Conservation (phyloP, 2,797 vertebrate genomes). For the Onychomys arenicola region DNA sequence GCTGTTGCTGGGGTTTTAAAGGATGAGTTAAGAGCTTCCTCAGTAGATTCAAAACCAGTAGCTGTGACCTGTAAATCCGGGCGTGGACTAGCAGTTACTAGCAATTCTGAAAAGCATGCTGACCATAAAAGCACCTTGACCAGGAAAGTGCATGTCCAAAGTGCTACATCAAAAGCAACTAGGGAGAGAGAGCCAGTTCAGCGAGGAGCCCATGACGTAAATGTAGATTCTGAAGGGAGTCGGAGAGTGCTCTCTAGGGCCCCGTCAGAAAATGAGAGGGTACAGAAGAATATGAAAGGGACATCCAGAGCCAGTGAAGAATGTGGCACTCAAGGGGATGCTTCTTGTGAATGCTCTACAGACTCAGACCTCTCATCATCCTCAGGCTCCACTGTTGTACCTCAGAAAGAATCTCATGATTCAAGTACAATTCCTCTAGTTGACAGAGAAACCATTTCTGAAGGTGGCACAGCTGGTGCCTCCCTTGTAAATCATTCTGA, state of each 20-base stretch:
- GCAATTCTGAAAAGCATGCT: slow-evolving; percentile 75
- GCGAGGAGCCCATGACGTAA: slow-evolving; percentile 66
- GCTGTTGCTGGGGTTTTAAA: background rate
- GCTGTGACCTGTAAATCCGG: slow-evolving; percentile 9
- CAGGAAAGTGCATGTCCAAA: slow-evolving; percentile 80
- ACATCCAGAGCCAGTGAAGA: slow-evolving; percentile 73
- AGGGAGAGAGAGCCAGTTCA: slow-evolving; percentile 74
- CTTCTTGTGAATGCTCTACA: slow-evolving; percentile 69
- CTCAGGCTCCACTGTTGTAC: slow-evolving; percentile 33
- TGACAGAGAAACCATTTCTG: slow-evolving; percentile 51
- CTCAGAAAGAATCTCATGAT: slow-evolving; percentile 64
- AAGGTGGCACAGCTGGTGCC: slow-evolving; percentile 46
- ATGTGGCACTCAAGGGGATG: slow-evolving; percentile 60
- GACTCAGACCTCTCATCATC: background rate
- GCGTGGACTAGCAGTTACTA: slow-evolving; percentile 61
- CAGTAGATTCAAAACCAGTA: slow-evolving; percentile 55
- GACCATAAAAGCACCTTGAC: slow-evolving; percentile 74
- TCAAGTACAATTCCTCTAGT: slow-evolving; percentile 7
- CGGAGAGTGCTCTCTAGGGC: slow-evolving; percentile 40
- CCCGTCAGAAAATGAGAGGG: slow-evolving; percentile 74
- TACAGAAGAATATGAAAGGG: slow-evolving; percentile 81
- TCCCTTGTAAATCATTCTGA: background rate
- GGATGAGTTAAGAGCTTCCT: slow-evolving; percentile 76
- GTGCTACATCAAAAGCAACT: slow-evolving; percentile 64
- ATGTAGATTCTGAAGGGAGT: slow-evolving; percentile 29